Evolutionary conservation across 2,113 vertebrate genomes (phyloP).

Genomic region (Pteruthius melanotis): DNA sequence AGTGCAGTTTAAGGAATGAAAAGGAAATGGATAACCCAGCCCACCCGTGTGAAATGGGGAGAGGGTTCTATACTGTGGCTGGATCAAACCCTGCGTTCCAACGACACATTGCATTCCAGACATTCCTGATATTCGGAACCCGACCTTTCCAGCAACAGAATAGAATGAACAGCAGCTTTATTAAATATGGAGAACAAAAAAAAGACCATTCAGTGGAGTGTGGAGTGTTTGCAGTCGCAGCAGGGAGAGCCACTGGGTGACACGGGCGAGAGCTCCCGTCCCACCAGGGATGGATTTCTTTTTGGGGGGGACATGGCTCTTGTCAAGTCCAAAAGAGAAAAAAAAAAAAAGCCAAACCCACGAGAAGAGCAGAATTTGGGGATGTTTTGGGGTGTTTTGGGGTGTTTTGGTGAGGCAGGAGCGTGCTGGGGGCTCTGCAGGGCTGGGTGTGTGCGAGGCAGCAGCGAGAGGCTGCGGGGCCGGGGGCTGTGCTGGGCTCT

Average conservation of each 20-base stretch:
- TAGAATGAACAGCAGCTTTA: slow-evolving; percentile 62
- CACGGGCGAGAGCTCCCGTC: too few species aligned
- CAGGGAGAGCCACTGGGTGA: slow-evolving; percentile 28
- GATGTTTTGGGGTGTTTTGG: fast-evolving
- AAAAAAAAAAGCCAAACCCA: fast-evolving
- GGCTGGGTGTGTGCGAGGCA: too few species aligned
- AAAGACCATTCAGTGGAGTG: neutral
- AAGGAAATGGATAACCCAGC: slow-evolving; percentile 11
- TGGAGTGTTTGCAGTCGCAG: slow-evolving; percentile 36
- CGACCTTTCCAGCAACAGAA: slow-evolving; percentile 56
- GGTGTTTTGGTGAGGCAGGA: fast-evolving
- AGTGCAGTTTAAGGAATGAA: neutral
- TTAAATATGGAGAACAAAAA: neutral
- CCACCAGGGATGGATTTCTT: too few species aligned
- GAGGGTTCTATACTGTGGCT: slow-evolving; percentile 63
- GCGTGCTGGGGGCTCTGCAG: neutral
- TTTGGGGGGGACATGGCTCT: neutral
- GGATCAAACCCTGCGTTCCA: slow-evolving; percentile 45
- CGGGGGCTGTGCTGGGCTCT: too few species aligned
- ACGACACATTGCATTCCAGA: neutral
- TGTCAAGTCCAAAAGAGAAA: neutral
- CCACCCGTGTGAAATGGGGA: neutral
- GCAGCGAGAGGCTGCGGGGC: too few species aligned
- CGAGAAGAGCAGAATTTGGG: fast-evolving
- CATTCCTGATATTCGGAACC: slow-evolving; percentile 50